These are phyloP conservation scores for Phocoena sinus DNA, from an alignment of 2,113 vertebrate species.

Conservation along the genomic window DNA sequence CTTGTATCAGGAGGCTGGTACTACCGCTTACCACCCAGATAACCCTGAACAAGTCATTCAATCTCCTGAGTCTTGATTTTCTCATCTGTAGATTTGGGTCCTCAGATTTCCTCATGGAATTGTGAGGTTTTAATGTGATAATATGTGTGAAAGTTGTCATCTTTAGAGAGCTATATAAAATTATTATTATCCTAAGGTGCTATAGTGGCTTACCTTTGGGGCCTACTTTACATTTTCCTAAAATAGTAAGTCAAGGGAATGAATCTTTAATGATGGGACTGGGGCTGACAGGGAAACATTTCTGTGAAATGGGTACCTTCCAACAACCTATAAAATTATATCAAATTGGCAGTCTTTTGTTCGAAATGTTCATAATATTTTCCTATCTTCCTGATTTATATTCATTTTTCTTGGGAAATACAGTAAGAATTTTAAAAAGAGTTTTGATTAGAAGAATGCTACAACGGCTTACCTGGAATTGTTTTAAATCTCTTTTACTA, in stretches of 20 bases:
- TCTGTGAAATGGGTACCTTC: constrained; percentile 3
- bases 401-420: background rate
- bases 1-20: background rate
- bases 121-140: background rate
- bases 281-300: background rate
- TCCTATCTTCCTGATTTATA: background rate
- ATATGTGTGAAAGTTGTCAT: background rate
- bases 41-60: background rate
- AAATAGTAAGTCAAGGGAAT: background rate
- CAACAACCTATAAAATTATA: background rate
- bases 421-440: background rate
- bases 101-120: background rate
- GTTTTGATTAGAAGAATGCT: background rate
- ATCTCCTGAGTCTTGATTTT: background rate
- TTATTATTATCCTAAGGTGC: background rate
- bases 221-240: background rate
- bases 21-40: constrained; percentile 17
- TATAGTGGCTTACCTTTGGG: background rate
- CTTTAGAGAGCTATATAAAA: background rate
- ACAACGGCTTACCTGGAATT: background rate
- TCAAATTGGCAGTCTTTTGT: background rate
- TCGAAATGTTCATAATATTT: background rate
- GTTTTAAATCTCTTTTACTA: background rate
- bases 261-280: background rate
- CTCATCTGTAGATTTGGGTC: background rate